Conservation (phyloP, 2,113 vertebrate species). For the Desmodus rotundus region DNA sequence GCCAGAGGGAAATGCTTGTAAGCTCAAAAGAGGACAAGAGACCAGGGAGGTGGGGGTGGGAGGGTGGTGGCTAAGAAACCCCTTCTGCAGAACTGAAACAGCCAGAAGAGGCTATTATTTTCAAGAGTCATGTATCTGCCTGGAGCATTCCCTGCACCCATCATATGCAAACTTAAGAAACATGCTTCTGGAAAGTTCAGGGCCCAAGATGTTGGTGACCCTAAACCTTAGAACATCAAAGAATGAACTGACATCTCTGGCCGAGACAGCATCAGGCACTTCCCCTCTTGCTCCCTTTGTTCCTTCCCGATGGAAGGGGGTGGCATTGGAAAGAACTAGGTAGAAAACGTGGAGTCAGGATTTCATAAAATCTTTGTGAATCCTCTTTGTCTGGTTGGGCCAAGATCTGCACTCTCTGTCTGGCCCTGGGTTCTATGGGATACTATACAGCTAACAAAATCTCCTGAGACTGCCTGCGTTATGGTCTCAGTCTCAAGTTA, state of each 20-base stretch:
- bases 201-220: not conserved
- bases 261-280: not conserved
- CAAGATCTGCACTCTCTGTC: not conserved
- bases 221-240: not conserved
- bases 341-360: not conserved
- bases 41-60: fast-evolving
- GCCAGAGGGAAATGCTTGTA: not conserved
- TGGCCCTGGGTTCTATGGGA: not conserved
- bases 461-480: not conserved
- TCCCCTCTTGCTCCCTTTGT: not conserved
- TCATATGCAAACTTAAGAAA: not conserved
- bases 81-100: not conserved
- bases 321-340: not conserved
- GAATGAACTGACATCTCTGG: not conserved
- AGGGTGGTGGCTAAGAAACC: not conserved
- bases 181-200: not conserved
- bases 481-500: not conserved
- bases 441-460: not conserved
- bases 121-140: not conserved
- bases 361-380: not conserved
- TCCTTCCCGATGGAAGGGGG: not conserved
- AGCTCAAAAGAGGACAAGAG: not conserved
- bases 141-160: not conserved
- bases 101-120: not conserved
- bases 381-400: not conserved